Conservation (phyloP, 2,888 invertebrate genomes). For the Glyphotaelius pellucidus region DNA sequence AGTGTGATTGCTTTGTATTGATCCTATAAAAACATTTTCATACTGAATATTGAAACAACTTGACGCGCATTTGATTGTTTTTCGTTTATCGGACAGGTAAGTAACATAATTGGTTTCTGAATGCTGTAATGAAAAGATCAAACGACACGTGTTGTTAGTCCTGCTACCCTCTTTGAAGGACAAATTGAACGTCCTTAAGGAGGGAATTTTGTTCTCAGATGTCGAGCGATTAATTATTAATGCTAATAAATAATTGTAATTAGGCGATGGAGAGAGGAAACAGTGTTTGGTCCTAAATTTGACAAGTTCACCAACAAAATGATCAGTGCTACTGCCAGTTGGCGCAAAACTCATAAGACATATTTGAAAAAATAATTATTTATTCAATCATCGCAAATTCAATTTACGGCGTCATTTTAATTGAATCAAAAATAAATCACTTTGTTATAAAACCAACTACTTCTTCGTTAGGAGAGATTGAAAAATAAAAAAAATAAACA, state of each 20-base stretch:
- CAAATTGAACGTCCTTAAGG: neutral
- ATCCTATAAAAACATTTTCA: neutral
- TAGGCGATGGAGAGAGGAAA: neutral
- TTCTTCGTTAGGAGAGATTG: no score
- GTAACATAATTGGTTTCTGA: neutral
- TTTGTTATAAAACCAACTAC: no score
- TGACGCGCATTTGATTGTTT: neutral
- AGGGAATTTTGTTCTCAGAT: neutral
- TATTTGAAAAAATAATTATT: no score
- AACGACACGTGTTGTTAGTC: neutral
- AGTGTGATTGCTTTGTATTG: neutral
- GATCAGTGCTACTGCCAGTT: neutral
- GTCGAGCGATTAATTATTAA: neutral
- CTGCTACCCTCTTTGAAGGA: neutral
- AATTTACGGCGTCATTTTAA: no score
- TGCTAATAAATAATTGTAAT: neutral
- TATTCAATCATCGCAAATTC: no score
- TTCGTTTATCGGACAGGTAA: no score
- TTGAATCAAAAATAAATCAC: no score
- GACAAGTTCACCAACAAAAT: neutral
- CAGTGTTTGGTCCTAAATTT: neutral
- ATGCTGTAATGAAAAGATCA: neutral
- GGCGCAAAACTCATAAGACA: neutral
- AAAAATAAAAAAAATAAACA: no score
- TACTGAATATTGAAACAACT: neutral